Evolutionary conservation across 2,113 vertebrate genomes (phyloP).

Genomic region (Ageneiosus marmoratus): DNA sequence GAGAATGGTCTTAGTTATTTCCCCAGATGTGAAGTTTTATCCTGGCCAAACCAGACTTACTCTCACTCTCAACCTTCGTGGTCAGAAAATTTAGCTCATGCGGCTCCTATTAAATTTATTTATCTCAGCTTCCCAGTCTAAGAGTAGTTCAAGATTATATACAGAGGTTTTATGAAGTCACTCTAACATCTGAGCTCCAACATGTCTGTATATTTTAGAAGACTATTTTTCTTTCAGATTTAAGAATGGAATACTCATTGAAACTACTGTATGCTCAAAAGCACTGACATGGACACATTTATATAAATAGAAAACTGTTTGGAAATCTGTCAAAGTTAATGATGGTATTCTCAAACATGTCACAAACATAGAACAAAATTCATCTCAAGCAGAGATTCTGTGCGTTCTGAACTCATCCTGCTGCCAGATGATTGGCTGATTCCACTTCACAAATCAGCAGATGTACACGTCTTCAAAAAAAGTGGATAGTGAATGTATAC

Average conservation of each 20-base stretch:
- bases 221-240: not conserved
- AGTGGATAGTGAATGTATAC: not conserved
- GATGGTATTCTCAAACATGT: not conserved
- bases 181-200: slow-evolving; percentile 50
- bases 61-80: slow-evolving; percentile 73
- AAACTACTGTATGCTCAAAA: not conserved
- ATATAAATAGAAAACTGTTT: not conserved
- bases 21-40: slow-evolving; percentile 67
- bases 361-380: not conserved
- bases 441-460: not conserved
- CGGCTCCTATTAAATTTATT: slow-evolving; percentile 72
- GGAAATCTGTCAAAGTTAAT: not conserved
- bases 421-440: not conserved
- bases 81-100: slow-evolving; percentile 68
- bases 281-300: not conserved
- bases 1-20: slow-evolving; percentile 64
- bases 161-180: slow-evolving; percentile 65
- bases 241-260: slow-evolving; percentile 12
- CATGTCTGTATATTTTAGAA: slow-evolving; percentile 27
- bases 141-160: slow-evolving; percentile 70
- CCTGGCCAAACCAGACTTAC: slow-evolving; percentile 71
- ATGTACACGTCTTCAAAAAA: not conserved
- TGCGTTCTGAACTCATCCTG: not conserved
- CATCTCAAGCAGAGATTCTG: not conserved
- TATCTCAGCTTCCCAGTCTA: slow-evolving; percentile 64